phyloP scores from a whole-genome alignment of 2,113 vertebrate genomes.

The Dromas ardeola region DNA sequence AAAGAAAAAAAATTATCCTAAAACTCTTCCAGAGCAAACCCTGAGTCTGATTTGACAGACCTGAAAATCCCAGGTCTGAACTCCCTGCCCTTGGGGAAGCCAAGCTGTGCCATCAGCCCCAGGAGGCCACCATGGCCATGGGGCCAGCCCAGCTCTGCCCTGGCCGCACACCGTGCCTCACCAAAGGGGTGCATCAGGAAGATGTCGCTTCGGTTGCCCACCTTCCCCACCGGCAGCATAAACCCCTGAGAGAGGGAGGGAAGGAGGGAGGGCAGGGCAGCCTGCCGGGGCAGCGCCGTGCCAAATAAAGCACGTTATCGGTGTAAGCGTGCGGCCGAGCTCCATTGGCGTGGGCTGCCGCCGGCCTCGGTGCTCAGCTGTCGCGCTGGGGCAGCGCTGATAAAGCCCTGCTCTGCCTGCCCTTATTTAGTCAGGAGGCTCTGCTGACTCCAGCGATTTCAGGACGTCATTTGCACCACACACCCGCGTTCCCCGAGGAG shows the following conservation, averaged over 20 bases:
- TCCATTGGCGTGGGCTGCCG: not conserved
- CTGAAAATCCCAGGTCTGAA: not conserved
- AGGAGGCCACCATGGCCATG: not conserved
- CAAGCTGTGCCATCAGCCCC: not conserved
- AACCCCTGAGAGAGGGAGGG: not conserved
- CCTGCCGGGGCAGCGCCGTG: not conserved
- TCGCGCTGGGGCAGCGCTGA: constrained; percentile 77
- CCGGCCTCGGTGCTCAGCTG: constrained; percentile 75
- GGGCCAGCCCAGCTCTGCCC: not conserved
- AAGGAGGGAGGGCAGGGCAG: not conserved
- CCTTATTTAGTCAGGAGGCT: constrained; percentile 90
- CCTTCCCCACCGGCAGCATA: not conserved
- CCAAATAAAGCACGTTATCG: not conserved
- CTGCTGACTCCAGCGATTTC: constrained; percentile 76
- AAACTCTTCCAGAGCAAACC: not conserved
- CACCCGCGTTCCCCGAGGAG: constrained; percentile 58
- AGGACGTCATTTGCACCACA: constrained; percentile 85
- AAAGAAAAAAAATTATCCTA: not conserved
- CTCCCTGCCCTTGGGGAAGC: not conserved
- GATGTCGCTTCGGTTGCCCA: not conserved
- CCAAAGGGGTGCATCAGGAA: not conserved
- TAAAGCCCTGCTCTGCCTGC: constrained; percentile 79
- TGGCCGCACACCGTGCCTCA: not conserved
- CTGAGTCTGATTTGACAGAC: not conserved
- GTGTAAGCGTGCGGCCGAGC: not conserved